These are phyloP conservation scores for Electrona antarctica DNA, from an alignment of 2,113 vertebrate genomes.

Conservation along the genomic window DNA sequence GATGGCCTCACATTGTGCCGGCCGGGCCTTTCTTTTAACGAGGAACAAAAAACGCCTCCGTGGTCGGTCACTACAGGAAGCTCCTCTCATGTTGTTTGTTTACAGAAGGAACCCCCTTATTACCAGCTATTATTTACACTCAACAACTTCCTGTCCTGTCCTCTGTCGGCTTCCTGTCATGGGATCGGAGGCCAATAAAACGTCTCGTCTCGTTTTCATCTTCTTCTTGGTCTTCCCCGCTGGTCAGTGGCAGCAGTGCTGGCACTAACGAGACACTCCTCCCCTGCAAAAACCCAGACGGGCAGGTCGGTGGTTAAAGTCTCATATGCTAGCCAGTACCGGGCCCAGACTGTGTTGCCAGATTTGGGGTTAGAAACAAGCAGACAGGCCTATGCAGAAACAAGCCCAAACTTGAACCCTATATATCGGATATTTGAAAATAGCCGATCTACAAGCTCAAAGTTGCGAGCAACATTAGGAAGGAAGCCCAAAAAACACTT, in stretches of 20 bases:
- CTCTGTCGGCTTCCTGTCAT: constrained; percentile 64
- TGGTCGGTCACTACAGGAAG: constrained; percentile 4
- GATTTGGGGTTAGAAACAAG: no score
- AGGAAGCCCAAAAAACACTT: no score
- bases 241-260: constrained; percentile 41
- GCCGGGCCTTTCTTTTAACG: constrained; percentile 9
- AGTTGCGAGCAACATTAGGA: no score
- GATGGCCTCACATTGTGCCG: neutral
- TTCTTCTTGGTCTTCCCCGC: neutral
- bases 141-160: constrained; percentile 70
- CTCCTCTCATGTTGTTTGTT: constrained; percentile 60
- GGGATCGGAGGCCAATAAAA: constrained; percentile 42
- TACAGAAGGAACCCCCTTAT: constrained; percentile 69
- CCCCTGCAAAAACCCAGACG: neutral
- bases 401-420: no score
- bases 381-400: no score
- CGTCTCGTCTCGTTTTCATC: neutral
- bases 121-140: constrained; percentile 60
- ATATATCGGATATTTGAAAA: no score
- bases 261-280: constrained; percentile 13
- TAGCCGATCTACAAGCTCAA: no score
- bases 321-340: neutral
- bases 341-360: no score
- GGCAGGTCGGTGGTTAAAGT: constrained; percentile 15
- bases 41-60: constrained; percentile 22